These are phyloP conservation scores for Bombus polaris DNA, from an alignment of 1,140 invertebrate species.

Conservation along the genomic window DNA sequence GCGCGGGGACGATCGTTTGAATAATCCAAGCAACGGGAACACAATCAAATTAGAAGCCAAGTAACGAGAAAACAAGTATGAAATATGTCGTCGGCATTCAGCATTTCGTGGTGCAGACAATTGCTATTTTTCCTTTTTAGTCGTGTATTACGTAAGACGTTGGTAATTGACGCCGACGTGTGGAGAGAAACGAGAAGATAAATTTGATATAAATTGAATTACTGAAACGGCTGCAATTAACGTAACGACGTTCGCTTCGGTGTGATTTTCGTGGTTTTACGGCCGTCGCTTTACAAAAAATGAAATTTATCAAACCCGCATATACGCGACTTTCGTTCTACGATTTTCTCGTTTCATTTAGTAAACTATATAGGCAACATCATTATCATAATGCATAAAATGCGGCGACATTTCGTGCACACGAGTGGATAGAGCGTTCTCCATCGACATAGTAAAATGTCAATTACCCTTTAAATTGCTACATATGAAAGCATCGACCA, in stretches of 20 bases:
- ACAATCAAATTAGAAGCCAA: not conserved
- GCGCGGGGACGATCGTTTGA: not conserved
- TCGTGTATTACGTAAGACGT: not conserved
- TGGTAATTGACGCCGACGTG: not conserved
- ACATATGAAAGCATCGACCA: not conserved
- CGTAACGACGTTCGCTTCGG: not conserved
- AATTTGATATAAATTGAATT: constrained; percentile 1
- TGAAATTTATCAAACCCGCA: not conserved
- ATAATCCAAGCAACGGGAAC: not conserved
- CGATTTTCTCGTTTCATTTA: too few species aligned
- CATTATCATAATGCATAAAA: constrained; percentile 10
- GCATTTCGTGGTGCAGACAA: not conserved
- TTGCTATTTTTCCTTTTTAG: not conserved
- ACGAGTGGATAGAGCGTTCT: not conserved
- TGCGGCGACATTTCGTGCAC: not conserved
- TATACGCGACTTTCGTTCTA: not conserved
- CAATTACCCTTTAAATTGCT: not conserved
- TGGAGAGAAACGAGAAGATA: not conserved
- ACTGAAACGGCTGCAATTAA: not conserved
- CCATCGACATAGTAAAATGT: not conserved
- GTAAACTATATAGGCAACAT: too few species aligned
- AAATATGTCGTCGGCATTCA: not conserved
- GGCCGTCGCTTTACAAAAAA: not conserved
- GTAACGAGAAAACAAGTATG: not conserved
- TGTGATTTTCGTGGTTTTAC: not conserved